phyloP scores from a whole-genome alignment of 2,113 vertebrate species.

The Dipodomys ordii region DNA sequence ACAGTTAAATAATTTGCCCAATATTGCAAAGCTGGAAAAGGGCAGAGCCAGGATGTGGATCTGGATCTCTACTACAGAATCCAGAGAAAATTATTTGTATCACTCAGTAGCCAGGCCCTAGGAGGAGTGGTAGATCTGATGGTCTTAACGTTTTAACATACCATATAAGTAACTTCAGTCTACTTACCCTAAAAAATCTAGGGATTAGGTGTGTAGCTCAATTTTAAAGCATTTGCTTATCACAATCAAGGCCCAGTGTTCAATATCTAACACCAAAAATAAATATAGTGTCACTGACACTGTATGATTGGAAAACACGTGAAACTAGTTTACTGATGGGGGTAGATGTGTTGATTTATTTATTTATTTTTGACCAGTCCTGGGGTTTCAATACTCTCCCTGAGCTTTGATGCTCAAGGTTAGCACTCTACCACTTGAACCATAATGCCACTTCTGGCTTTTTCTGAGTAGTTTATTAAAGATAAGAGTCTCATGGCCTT shows the following conservation, averaged over 20 bases:
- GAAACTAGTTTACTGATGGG: background rate
- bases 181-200: background rate
- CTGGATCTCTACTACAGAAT: background rate
- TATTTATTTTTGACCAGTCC: too few species aligned
- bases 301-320: background rate
- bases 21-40: background rate
- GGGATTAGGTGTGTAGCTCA: background rate
- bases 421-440: too few species aligned
- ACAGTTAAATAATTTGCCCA: background rate
- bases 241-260: background rate
- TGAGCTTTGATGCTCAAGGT: too few species aligned
- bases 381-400: too few species aligned
- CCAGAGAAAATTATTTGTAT: background rate
- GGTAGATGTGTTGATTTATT: background rate
- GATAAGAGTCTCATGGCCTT: too few species aligned
- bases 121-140: fast-evolving
- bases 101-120: background rate
- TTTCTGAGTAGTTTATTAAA: too few species aligned
- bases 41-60: background rate
- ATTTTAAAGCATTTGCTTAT: background rate
- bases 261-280: background rate
- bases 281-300: background rate
- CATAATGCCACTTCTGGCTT: too few species aligned
- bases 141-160: background rate
- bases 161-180: background rate